phyloP scores from a whole-genome alignment of 2,888 invertebrate genomes.

The Caenorhabditis macrosperma region DNA sequence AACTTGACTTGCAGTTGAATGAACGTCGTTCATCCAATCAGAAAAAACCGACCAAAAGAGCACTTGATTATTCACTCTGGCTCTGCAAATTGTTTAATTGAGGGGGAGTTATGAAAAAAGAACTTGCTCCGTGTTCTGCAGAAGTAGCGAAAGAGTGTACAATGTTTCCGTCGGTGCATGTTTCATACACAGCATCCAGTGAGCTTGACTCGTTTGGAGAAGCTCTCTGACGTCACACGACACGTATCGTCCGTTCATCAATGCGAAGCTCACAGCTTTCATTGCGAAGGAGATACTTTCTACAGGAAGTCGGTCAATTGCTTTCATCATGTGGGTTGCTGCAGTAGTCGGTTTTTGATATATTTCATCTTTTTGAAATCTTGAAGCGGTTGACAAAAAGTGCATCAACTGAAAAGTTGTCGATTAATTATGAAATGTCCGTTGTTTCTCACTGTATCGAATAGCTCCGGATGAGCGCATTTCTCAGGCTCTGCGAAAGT shows the following conservation, averaged over 20 bases:
- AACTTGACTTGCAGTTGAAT: neutral
- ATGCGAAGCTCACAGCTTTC: slow-evolving; percentile 44
- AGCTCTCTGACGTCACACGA: neutral
- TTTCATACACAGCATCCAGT: slow-evolving; percentile 25
- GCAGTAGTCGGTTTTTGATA: slow-evolving; percentile 22
- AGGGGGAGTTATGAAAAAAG: neutral
- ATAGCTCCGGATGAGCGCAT: slow-evolving; percentile 33
- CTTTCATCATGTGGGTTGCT: slow-evolving; percentile 20
- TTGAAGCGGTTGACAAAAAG: slow-evolving; percentile 24
- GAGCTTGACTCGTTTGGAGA: neutral
- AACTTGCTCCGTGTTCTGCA: slow-evolving; percentile 21
- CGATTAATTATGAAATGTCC: too few relatives aligned
- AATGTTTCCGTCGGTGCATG: slow-evolving; percentile 38
- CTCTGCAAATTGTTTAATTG: slow-evolving; percentile 8
- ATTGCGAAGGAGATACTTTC: neutral
- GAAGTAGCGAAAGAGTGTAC: slow-evolving; percentile 17
- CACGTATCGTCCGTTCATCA: slow-evolving; percentile 28
- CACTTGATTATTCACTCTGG: neutral
- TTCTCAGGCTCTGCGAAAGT: slow-evolving; percentile 16
- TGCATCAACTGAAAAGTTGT: slow-evolving; percentile 31
- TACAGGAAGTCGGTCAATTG: neutral
- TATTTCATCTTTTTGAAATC: slow-evolving; percentile 20
- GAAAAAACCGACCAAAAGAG: slow-evolving; percentile 14
- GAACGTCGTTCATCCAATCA: neutral
- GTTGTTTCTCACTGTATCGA: slow-evolving; percentile 17